Base-by-base conservation (phyloP, 2,113 vertebrate genomes). In the Ondatra zibethicus region DNA sequence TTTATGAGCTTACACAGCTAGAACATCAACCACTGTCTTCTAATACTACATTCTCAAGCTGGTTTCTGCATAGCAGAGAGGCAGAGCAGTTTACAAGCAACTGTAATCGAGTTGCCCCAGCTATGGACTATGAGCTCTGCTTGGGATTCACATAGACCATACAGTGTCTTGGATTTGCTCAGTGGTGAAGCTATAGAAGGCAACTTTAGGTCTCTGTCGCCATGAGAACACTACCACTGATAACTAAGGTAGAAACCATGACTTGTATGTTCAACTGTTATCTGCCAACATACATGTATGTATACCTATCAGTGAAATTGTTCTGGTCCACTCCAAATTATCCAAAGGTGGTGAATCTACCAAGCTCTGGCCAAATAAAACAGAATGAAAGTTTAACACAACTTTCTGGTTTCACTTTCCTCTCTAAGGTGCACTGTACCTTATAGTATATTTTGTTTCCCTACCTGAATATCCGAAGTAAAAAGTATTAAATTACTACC, bases 401-500 rank as follows among this genome's bases (percentile, higher is more conserved):
- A 92, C 9, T 42, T 75, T 76, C 65, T 90, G 36, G 72, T 78
- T 77, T 66, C 45, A n/a, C 42, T 95, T 93, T 61, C 85, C 29
- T 89, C 29, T 85, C 29, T 65, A 90, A 73, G 66, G 55, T 95
- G 65, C 45, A 92, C 6, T 90, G 80, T 63, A 76, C 8, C 68
- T 94, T 65, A 47, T 0, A 45, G 36, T 61, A 27, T 16, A 93
- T 76, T 88, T 27, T 85, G 63, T 75, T 27, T 73, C 21, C 50
- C 19, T 88, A 61, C 23, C 47, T 88, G 63, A 91, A 68, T 92
- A 73, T 17, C 47, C 77, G 31, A 88, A 78, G 19, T 87, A 88
- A 86, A 97, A 92, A 55, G 47, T 61, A 27, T 92, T 92, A 76
- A 95, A 45, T 61, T 80, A 90, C 25, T 82, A 70, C 66, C 25